Base-by-base conservation (phyloP, 2,888 invertebrate species). In the Aproaerema taeniolella region DNA sequence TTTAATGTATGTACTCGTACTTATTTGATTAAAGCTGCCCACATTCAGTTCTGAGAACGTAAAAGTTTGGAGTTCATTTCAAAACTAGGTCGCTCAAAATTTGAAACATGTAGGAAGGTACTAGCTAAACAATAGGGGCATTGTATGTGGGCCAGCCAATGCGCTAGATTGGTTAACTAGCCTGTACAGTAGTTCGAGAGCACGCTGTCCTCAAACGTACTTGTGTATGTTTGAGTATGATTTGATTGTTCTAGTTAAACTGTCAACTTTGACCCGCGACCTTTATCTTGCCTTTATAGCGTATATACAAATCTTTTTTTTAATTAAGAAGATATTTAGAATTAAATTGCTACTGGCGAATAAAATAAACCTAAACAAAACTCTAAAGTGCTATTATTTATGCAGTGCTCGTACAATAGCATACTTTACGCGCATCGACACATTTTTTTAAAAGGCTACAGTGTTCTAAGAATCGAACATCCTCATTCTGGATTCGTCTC, bases 401-500 rank as follows among this genome's bases (percentile, higher is more conserved):
- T n/a, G n/a, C n/a, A n/a, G n/a, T n/a, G n/a, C n/a, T n/a, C n/a
- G n/a, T n/a, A 20, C 41, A 48, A 37, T 44, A 52, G 53, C 66
- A 67, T 67, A 68, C 59, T 73, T 76, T 74, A 73, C 73, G 61
- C 55, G 53, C 54, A 52, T 68, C 61, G 64, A 67, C 70, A 71
- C 58, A 64, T 71, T 75, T 75, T 75, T 67, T 59, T 50, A 48
- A 55, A 53, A 52, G 49, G 45, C 46, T 3, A 43, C 50, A 46
- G 31, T 62, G 58, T 63, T 53, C 64, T 34, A 25, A 68, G 58
- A 65, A 66, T 26, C 12, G 20, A 39, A 45, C 50, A 39, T 44
- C 53, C 55, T 58, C 67, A 76, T 72, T 79, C 73, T 61, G 61
- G 63, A 80, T 79, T 67, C 79, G 49, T 55, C 59, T 67, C 76